These are phyloP conservation scores for Larimichthys polyactis DNA, from an alignment of 2,113 vertebrate species.

Conservation along the genomic window DNA sequence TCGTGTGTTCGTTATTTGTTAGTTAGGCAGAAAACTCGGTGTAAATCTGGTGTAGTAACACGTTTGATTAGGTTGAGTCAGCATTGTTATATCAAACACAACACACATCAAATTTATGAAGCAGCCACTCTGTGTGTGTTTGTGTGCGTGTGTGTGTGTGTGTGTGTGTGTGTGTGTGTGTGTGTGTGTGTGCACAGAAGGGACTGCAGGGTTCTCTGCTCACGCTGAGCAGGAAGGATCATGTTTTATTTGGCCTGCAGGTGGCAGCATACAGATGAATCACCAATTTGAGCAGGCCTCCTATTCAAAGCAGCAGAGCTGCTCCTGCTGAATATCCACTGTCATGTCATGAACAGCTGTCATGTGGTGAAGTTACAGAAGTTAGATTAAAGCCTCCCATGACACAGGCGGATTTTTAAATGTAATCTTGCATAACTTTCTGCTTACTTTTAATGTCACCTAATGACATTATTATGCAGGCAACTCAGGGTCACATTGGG, in stretches of 20 bases:
- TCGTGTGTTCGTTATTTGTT: neutral
- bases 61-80: neutral
- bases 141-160: neutral
- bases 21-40: neutral
- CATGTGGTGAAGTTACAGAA: slow-evolving; percentile 9
- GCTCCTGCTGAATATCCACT: slow-evolving; percentile 45
- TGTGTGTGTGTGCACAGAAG: neutral
- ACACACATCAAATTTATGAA: neutral
- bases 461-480: slow-evolving; percentile 26
- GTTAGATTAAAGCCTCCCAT: neutral
- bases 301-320: slow-evolving; percentile 62
- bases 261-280: slow-evolving; percentile 65
- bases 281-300: slow-evolving; percentile 51
- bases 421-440: neutral
- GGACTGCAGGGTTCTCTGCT: neutral
- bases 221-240: neutral
- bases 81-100: neutral
- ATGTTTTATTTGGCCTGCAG: slow-evolving; percentile 66
- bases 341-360: slow-evolving; percentile 11
- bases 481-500: neutral
- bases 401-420: neutral
- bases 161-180: neutral
- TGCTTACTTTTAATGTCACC: neutral
- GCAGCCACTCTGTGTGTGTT: no score
- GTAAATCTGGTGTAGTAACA: neutral